Evolutionary conservation across 2,888 invertebrate species (phyloP).

Genomic region (Yponomeuta plumbellus): DNA sequence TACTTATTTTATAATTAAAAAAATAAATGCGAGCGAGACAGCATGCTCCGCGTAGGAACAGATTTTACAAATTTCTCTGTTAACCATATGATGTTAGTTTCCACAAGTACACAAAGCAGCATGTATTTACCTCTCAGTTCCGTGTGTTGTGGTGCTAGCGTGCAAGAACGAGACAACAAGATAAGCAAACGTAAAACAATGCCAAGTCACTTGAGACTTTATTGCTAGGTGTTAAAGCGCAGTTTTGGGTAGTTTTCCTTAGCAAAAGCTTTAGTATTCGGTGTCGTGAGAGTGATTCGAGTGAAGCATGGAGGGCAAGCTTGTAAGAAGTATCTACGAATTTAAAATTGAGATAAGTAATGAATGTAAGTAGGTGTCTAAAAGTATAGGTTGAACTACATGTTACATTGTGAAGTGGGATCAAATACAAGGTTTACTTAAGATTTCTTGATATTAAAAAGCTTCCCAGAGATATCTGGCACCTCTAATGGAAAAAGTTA

Average conservation of each 20-base stretch:
- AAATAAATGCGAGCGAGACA: too few relatives aligned
- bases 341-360: neutral
- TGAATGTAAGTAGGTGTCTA: constrained; percentile 17
- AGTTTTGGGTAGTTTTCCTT: neutral
- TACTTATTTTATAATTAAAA: too few relatives aligned
- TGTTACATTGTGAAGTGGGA: too few relatives aligned
- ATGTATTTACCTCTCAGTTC: constrained; percentile 72
- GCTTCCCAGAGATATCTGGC: too few relatives aligned
- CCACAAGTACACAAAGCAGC: constrained; percentile 22
- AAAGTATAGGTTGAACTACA: neutral
- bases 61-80: neutral
- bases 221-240: neutral
- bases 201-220: neutral
- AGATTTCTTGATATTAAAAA: too few relatives aligned
- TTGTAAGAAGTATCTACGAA: constrained; percentile 4
- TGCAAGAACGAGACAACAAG: constrained; percentile 69
- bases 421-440: too few relatives aligned
- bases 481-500: too few relatives aligned
- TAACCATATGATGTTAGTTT: neutral
- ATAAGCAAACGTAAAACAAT: constrained; percentile 45
- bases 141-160: constrained; percentile 73
- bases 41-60: too few relatives aligned
- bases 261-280: neutral
- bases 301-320: neutral
- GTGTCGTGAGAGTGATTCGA: neutral